Evolutionary conservation across 1,140 invertebrate species (phyloP), one percentile per base, ranked within the genome.

Genomic region (Trichoplusia ni): DNA sequence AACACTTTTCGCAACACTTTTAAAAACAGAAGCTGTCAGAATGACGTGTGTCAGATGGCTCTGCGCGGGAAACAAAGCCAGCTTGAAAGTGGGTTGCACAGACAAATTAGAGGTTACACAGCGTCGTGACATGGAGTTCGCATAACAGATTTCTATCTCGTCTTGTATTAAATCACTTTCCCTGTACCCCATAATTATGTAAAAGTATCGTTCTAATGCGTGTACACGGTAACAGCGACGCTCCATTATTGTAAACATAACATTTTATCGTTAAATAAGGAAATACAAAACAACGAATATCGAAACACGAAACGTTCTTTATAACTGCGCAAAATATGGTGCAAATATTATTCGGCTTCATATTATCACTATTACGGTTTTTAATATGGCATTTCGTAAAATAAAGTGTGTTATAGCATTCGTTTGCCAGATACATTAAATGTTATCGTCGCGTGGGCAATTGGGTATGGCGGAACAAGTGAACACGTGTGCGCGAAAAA

Each of bases 1-100:
- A n/a, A n/a, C 1, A 25, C 44, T 73, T 73, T 74, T 71, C 65
- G 63, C 37, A 73, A 79, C 68, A 8, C 33, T 66, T 47, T 59
- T 42, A 70, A 73, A 73, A 71, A 51, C 65, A 67, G 66, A 44
- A 69, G 25, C 56, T 77, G 72, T 76, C 76, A 81, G 61, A 69
- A 42, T 79, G 76, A 71, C 73, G 71, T 65, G 44, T 69, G 77
- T 76, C 72, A 80, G 64, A 74, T 71, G 66, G 49, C 63, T 60
- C 53, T 31, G 21, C 64, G 74, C 70, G 71, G 74, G 76, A 82
- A 76, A 82, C 72, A 74, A 77, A 71, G 66, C 40, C 40, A 37
- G 46, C 51, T 61, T 13, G 69, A 77, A 80, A 81, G 79, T 82
- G 42, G 79, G 81, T 79, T 70, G 49, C 44, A 70, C 51, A 25